These are phyloP conservation scores for Anas platyrhynchos DNA, from an alignment of 2,113 vertebrate species.

Conservation along the genomic window DNA sequence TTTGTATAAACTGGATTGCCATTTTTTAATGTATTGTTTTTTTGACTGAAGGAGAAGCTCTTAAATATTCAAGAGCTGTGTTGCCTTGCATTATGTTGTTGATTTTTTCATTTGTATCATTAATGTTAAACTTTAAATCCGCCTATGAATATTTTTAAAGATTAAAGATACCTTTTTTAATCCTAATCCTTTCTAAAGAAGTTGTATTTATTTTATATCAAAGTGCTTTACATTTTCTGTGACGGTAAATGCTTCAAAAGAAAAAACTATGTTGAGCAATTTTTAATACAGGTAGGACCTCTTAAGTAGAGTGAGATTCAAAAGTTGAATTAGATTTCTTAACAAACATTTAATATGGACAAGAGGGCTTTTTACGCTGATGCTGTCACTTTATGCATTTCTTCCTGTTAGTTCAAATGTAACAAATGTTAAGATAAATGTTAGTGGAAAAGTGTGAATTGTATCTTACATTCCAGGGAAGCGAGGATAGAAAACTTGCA, in stretches of 20 bases:
- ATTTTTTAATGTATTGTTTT: not conserved
- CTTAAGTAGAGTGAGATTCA: not conserved
- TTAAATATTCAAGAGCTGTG: not conserved
- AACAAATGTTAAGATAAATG: not conserved
- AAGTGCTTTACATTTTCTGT: not conserved
- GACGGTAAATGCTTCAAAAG: not conserved
- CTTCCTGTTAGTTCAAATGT: not conserved
- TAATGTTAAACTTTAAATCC: constrained; percentile 35
- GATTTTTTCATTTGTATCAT: constrained; percentile 9
- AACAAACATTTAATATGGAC: not conserved
- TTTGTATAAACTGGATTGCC: not conserved
- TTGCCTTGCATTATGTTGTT: not conserved
- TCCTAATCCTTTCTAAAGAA: not conserved
- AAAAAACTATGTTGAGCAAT: not conserved
- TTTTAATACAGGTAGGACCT: not conserved
- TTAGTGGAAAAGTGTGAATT: not conserved
- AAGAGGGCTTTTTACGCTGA: not conserved
- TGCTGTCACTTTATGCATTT: not conserved
- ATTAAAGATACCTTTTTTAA: constrained; percentile 66
- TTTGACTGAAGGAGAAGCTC: not conserved
- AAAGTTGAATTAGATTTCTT: not conserved
- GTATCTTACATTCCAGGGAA: not conserved
- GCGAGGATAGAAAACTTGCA: not conserved
- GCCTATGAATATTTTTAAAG: constrained; percentile 57
- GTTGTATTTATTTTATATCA: not conserved